A percentile compares a stretch with the other conserved stretches of the same genome.
Conservation (phyloP, 2,888 invertebrate genomes). For the Eilema caniola region DNA sequence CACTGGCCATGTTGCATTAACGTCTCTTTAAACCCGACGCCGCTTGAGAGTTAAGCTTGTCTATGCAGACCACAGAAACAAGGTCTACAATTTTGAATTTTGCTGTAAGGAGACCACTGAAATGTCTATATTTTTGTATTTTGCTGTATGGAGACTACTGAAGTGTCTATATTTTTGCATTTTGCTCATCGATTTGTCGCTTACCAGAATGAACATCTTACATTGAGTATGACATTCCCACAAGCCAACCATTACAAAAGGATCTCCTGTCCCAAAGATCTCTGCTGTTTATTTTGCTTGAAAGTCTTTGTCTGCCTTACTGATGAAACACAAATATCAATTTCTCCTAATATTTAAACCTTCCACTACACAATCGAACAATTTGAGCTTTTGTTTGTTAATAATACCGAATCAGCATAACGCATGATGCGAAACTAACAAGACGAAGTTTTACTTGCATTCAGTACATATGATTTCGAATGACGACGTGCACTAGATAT, state of each 20-base stretch:
- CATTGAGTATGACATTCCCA: constrained; percentile 49
- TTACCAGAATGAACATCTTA: constrained; percentile 68
- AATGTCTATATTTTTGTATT: constrained; percentile 62
- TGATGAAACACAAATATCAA: constrained; percentile 74
- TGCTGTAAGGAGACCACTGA: constrained; percentile 53
- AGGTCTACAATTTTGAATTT: constrained; percentile 63
- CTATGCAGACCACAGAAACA: constrained; percentile 41
- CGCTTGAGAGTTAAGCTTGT: constrained; percentile 62
- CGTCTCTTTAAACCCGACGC: constrained; percentile 18
- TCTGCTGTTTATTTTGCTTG: constrained; percentile 71
- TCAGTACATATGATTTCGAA: constrained; percentile 75
- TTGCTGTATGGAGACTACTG: constrained; percentile 55
- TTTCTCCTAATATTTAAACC: constrained; percentile 68
- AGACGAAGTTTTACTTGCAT: constrained; percentile 74
- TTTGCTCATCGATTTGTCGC: constrained; percentile 68
- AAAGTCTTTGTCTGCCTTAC: constrained; percentile 83
- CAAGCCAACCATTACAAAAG: constrained; percentile 36
- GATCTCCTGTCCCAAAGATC: constrained; percentile 51
- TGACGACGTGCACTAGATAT: constrained; percentile 9
- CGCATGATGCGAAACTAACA: constrained; percentile 84
- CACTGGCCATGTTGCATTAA: constrained; percentile 22
- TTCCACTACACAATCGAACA: constrained; percentile 52
- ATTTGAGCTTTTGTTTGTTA: constrained; percentile 79
- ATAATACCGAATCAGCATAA: constrained; percentile 67
- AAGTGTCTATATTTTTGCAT: constrained; percentile 61